A percentile compares a stretch with the other conserved stretches of the same genome.
Conservation (phyloP, 2,797 vertebrate genomes). For the Chiloscyllium punctatum region DNA sequence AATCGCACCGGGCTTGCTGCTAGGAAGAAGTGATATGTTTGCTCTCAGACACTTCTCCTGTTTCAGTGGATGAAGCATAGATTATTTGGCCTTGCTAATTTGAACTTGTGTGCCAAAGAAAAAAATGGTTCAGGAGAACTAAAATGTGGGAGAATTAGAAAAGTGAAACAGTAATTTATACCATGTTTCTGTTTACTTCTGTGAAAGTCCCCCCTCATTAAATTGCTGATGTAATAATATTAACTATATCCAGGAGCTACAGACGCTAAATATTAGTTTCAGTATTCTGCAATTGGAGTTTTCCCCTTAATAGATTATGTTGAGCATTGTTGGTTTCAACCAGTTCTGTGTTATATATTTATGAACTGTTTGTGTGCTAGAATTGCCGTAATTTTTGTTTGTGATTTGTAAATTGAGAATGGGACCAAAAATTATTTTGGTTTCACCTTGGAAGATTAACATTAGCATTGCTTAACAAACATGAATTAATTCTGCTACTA, state of each 20-base stretch:
- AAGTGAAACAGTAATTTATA: background rate
- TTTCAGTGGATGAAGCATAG: background rate
- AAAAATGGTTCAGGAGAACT: background rate
- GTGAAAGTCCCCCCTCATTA: background rate
- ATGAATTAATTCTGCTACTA: background rate
- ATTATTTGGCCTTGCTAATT: background rate
- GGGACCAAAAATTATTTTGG: background rate
- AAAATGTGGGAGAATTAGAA: background rate
- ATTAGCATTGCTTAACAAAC: background rate
- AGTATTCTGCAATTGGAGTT: background rate
- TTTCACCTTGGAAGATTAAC: background rate
- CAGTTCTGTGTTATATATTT: background rate
- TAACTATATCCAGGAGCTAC: background rate
- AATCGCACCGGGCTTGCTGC: background rate
- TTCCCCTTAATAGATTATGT: background rate
- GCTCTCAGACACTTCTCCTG: slow-evolving; percentile 30
- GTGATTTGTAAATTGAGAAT: background rate
- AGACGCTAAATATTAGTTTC: background rate
- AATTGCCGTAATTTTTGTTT: background rate
- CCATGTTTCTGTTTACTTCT: background rate
- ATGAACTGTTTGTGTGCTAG: background rate
- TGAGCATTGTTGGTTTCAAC: background rate
- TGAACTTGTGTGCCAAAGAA: background rate
- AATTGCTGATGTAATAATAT: background rate
- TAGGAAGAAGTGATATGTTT: slow-evolving; percentile 20